phyloP scores from a whole-genome alignment of 2,113 vertebrate species.

The Thalassarche chlororhynchos region DNA sequence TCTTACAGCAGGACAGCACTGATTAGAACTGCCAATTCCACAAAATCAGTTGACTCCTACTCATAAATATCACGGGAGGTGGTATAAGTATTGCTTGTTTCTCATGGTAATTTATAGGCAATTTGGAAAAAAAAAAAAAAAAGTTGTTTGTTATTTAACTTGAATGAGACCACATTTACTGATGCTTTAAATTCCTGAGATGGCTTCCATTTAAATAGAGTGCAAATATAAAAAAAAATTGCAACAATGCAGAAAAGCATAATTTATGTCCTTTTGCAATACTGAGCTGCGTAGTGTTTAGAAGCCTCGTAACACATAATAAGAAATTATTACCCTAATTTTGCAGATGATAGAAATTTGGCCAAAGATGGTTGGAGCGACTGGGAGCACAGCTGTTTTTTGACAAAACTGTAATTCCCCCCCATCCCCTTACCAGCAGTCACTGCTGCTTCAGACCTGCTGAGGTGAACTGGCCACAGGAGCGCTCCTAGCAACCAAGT shows the following conservation, averaged over 20 bases:
- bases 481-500: neutral
- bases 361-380: neutral
- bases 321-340: neutral
- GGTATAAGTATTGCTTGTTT: neutral
- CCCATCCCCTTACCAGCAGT: neutral
- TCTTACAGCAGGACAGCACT: neutral
- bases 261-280: neutral
- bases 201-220: neutral
- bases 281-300: neutral
- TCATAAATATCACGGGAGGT: neutral
- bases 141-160: neutral
- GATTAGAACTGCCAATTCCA: neutral
- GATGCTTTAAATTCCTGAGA: neutral
- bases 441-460: neutral
- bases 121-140: neutral
- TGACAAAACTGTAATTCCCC: neutral
- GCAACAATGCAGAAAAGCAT: neutral
- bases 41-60: neutral
- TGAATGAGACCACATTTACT: neutral
- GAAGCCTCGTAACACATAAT: neutral
- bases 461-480: neutral
- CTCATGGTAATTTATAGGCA: neutral
- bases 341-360: neutral
- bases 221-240: neutral
- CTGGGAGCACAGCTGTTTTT: neutral